Percentiles rank a stretch among this genome's conserved stretches.
These are phyloP conservation scores for Cacatua alba DNA, from an alignment of 2,113 vertebrate genomes.

Conservation along the genomic window DNA sequence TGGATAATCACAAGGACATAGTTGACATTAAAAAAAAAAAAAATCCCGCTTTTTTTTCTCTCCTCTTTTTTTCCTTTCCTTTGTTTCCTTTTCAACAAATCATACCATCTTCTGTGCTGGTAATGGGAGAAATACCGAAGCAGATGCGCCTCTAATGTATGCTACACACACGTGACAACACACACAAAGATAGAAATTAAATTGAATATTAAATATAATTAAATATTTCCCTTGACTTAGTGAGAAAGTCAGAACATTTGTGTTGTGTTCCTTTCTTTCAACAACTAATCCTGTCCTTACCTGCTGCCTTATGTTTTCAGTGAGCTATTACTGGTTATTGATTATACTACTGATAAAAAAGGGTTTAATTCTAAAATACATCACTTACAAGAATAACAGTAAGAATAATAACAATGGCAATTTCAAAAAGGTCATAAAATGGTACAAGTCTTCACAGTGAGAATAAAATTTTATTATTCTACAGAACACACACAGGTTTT, in stretches of 20 bases:
- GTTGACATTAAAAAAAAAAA: background rate
- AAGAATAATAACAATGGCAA: background rate
- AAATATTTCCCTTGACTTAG: background rate
- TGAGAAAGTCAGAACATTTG: background rate
- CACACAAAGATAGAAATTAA: background rate
- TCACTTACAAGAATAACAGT: background rate
- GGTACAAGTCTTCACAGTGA: background rate
- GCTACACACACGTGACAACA: background rate
- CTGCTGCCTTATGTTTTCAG: background rate
- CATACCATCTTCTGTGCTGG: background rate
- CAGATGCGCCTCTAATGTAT: background rate
- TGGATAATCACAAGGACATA: background rate
- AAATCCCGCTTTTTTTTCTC: background rate
- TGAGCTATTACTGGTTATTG: background rate
- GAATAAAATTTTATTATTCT: background rate
- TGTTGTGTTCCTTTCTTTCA: background rate
- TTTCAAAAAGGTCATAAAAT: background rate
- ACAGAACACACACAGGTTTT: background rate
- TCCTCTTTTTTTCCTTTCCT: rapidly evolving
- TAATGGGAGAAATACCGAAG: background rate
- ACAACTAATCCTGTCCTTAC: background rate
- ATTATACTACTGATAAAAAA: background rate
- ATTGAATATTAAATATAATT: background rate
- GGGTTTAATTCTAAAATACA: background rate
- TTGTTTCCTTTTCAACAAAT: background rate